Evolutionary conservation across 2,797 vertebrate species (phyloP).

Genomic region (Rhyacichthys aspro): DNA sequence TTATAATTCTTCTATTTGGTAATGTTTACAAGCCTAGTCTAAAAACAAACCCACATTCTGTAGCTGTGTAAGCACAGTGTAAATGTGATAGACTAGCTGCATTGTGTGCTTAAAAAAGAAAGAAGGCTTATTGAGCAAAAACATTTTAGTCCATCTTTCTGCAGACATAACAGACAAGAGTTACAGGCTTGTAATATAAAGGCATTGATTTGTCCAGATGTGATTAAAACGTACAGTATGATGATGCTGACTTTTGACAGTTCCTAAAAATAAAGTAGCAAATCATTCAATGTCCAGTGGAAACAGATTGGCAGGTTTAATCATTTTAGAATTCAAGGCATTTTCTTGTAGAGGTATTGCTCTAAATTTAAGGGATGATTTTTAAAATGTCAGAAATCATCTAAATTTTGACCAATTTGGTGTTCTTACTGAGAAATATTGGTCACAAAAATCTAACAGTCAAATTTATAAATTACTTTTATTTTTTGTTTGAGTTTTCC

Average conservation of each 20-base stretch:
- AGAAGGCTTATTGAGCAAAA: conserved; percentile 50
- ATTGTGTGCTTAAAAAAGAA: conserved; percentile 28
- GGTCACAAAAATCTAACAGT: too few species aligned
- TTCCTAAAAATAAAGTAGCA: not conserved
- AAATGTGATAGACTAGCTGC: conserved; percentile 37
- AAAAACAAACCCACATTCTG: conserved; percentile 41
- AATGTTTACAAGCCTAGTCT: conserved; percentile 38
- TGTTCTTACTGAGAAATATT: too few species aligned
- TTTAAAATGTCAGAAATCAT: too few species aligned
- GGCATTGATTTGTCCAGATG: conserved; percentile 62
- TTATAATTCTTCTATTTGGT: conserved; percentile 48
- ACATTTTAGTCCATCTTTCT: conserved; percentile 53
- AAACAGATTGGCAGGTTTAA: not conserved
- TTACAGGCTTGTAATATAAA: conserved; percentile 67
- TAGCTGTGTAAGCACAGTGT: conserved; percentile 49
- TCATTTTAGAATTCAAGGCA: conserved; percentile 8
- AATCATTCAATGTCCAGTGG: not conserved
- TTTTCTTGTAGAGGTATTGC: too few species aligned
- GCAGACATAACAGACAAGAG: conserved; percentile 57
- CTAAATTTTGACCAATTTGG: too few species aligned
- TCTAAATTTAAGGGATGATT: too few species aligned
- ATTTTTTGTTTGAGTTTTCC: conserved; percentile 29
- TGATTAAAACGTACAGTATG: conserved; percentile 60
- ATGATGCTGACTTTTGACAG: conserved; percentile 31
- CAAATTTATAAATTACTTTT: too few species aligned